Evolutionary conservation across 2,888 invertebrate species (phyloP).

Genomic region (Dicranocentrus wangi): DNA sequence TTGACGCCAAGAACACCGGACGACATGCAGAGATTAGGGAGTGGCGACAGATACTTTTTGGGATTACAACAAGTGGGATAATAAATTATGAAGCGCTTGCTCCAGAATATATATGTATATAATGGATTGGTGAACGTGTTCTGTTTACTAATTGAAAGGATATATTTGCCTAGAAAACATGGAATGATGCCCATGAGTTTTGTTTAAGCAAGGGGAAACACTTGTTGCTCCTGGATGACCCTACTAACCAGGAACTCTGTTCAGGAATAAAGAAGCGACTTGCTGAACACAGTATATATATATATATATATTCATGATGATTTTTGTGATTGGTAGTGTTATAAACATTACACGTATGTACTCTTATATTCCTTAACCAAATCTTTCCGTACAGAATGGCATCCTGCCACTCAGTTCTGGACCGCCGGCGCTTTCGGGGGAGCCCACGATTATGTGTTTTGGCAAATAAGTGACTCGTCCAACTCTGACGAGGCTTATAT

Average conservation of each 20-base stretch:
- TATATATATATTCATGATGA: not conserved
- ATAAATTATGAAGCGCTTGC: too few relatives aligned
- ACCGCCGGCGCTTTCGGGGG: conserved; percentile 16
- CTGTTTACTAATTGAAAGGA: too few relatives aligned
- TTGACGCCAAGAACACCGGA: not conserved
- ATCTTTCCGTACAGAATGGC: too few relatives aligned
- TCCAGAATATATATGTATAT: too few relatives aligned
- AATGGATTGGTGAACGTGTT: too few relatives aligned
- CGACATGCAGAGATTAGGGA: not conserved
- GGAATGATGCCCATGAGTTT: conserved; percentile 2
- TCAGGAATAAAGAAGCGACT: conserved; percentile 23
- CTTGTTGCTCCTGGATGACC: conserved; percentile 1
- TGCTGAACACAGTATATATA: conserved; percentile 14
- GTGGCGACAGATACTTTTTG: not conserved
- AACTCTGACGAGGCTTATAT: not conserved
- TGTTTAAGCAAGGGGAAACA: conserved; percentile 7
- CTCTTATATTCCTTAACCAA: too few relatives aligned
- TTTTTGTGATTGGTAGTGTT: not conserved
- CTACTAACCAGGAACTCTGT: not conserved
- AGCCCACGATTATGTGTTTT: not conserved
- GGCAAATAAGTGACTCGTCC: conserved; percentile 13
- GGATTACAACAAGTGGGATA: not conserved
- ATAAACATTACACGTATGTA: too few relatives aligned
- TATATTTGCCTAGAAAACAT: conserved; percentile 15
- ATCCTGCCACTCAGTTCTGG: conserved; percentile 47